These are phyloP conservation scores for Astropecten irregularis DNA, from an alignment of 53 echinoderm and acorn worm species.

Conservation along the genomic window DNA sequence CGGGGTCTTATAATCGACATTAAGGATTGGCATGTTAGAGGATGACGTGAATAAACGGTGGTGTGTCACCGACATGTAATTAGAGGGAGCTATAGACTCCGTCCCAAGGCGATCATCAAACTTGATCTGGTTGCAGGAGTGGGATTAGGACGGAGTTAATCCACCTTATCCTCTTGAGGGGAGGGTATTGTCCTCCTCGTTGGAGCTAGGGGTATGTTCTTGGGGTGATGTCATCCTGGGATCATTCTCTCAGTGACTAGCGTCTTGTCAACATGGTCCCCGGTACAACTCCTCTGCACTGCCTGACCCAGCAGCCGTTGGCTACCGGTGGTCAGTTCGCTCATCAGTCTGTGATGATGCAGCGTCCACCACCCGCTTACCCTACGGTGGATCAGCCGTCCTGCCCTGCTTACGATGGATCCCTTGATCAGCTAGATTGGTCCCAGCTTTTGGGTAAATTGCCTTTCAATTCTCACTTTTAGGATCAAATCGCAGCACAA, in stretches of 20 bases:
- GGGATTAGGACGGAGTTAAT: background rate
- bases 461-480: background rate
- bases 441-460: constrained; percentile 5
- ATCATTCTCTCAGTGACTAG: background rate
- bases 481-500: too few relatives aligned
- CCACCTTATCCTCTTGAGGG: constrained; percentile 12
- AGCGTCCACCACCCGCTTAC: background rate
- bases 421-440: background rate
- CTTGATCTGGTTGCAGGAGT: constrained; percentile 25
- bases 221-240: background rate
- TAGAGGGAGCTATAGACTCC: background rate
- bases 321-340: background rate
- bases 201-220: background rate
- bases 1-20: background rate
- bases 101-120: background rate
- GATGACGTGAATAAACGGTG: background rate
- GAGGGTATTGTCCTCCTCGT: too few relatives aligned
- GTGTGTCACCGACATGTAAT: background rate
- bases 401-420: background rate
- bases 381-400: background rate
- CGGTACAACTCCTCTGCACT: background rate
- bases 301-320: background rate
- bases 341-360: background rate
- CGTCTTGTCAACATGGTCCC: background rate
- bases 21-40: too few relatives aligned